Evolutionary conservation across 2,797 vertebrate species (phyloP).

Genomic region (Aratinga solstitialis): DNA sequence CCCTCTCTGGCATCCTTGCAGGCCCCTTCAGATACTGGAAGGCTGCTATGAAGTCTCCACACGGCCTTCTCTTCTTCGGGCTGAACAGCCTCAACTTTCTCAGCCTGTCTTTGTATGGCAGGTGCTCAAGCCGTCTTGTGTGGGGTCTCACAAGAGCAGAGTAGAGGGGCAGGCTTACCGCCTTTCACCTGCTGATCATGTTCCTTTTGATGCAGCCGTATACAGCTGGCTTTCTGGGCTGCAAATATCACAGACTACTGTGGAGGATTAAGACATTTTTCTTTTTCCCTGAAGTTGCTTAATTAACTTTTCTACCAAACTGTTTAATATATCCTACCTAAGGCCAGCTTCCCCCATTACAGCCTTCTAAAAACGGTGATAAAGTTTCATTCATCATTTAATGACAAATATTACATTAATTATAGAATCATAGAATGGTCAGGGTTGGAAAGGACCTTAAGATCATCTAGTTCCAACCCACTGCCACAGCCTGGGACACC

Average conservation of each 20-base stretch:
- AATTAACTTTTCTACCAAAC: conserved; percentile 4
- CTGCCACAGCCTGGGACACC: no score
- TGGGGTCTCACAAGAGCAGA: neutral
- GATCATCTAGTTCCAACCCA: no score
- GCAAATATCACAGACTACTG: neutral
- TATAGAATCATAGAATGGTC: no score
- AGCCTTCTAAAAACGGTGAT: neutral
- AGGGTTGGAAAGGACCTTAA: no score
- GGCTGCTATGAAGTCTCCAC: neutral
- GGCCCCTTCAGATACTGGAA: neutral
- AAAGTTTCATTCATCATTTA: neutral
- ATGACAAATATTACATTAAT: neutral
- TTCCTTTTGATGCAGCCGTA: neutral
- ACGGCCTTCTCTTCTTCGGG: neutral
- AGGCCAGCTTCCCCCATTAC: neutral
- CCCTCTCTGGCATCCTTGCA: neutral
- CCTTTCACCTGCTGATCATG: neutral
- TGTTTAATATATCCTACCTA: conserved; percentile 12
- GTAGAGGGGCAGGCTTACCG: neutral
- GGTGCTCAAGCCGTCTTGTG: neutral
- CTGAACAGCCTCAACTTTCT: neutral
- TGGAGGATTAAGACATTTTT: neutral
- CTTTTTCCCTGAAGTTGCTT: conserved; percentile 17
- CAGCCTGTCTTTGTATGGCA: neutral
- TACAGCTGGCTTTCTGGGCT: neutral